These are phyloP conservation scores for Rhabdomys dilectus DNA, from an alignment of 2,113 vertebrate genomes.

Conservation along the genomic window DNA sequence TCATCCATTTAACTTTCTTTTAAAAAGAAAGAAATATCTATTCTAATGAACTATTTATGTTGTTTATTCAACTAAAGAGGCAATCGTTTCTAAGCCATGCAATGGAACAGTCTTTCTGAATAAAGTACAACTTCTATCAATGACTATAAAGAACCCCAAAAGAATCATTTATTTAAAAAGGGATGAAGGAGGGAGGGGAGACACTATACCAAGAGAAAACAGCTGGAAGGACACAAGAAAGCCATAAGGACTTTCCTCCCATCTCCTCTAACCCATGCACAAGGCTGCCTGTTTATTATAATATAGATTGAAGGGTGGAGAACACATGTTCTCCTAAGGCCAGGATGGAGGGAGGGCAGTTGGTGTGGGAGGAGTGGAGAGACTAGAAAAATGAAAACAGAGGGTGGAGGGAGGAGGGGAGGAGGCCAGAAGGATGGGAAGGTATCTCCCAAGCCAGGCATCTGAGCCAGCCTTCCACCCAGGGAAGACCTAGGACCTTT, in stretches of 20 bases:
- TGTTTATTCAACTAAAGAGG: conserved; percentile 71
- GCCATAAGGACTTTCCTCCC: background rate
- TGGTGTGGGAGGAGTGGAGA: background rate
- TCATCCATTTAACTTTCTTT: conserved; percentile 63
- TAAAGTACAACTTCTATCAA: conserved; percentile 51
- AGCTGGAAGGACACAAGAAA: conserved; percentile 20
- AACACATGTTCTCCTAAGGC: background rate
- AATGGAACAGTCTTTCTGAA: conserved; percentile 59
- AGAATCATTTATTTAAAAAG: conserved; percentile 76
- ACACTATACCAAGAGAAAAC: conserved; percentile 9
- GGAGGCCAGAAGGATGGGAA: background rate
- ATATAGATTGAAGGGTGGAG: conserved; percentile 66
- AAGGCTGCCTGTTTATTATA: conserved; percentile 4
- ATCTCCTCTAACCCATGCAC: background rate
- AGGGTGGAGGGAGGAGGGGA: background rate
- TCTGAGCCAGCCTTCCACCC: background rate
- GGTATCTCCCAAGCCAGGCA: rapidly evolving
- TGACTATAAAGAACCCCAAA: conserved; percentile 63
- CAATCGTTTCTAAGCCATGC: conserved; percentile 68
- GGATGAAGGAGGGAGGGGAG: conserved; percentile 62
- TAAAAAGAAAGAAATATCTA: conserved; percentile 42
- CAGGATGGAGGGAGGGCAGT: background rate
- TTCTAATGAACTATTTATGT: conserved; percentile 49
- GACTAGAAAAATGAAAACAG: background rate
- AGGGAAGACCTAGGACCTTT: background rate